Conservation (phyloP, 2,797 vertebrate genomes). For the Leucoraja ocellata region DNA sequence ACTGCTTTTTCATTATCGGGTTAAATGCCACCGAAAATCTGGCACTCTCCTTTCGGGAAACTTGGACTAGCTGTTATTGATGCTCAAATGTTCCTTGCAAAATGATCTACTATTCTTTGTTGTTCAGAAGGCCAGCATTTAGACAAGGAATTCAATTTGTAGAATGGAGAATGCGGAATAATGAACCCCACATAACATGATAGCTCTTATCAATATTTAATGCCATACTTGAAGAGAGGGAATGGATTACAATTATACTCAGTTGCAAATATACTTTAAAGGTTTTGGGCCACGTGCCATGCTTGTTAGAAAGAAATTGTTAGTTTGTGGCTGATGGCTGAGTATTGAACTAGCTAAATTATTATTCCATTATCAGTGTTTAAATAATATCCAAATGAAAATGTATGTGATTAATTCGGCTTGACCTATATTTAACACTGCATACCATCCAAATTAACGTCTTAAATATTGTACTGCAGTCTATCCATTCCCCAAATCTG, state of each 20-base stretch:
- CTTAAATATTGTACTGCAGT: neutral
- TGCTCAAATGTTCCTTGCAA: neutral
- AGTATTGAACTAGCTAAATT: neutral
- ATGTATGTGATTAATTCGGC: neutral
- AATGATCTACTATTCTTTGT: neutral
- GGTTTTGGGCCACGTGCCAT: neutral
- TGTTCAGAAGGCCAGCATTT: neutral
- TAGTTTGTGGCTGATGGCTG: no score
- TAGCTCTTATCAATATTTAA: no score
- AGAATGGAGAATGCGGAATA: neutral
- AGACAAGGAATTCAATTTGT: conserved; percentile 6
- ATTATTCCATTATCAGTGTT: neutral
- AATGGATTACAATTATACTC: no score
- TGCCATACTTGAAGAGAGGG: no score
- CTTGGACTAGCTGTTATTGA: neutral
- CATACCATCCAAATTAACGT: neutral
- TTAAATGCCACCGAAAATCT: neutral
- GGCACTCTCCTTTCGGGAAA: neutral
- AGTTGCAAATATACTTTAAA: no score
- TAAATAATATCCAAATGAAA: neutral
- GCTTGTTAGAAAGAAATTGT: neutral
- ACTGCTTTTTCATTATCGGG: neutral
- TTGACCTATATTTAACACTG: neutral
- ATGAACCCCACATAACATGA: neutral
- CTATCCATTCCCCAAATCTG: neutral